phyloP scores from a whole-genome alignment of 2,113 vertebrate genomes.

The Tringa solitaria region DNA sequence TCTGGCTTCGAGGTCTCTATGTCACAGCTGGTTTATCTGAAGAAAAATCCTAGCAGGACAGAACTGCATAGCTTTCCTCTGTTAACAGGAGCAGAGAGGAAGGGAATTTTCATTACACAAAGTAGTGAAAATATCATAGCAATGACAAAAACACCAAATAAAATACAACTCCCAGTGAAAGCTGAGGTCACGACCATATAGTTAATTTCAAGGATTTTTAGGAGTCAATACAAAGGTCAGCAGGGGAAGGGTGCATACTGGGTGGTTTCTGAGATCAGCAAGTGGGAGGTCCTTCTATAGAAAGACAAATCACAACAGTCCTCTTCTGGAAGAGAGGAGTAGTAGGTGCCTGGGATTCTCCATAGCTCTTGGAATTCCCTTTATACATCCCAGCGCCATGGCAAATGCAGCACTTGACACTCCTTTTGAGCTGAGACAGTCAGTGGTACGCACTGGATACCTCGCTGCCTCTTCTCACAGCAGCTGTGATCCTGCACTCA shows the following conservation, averaged over 20 bases:
- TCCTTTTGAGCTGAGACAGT: too few species aligned
- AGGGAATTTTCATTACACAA: not conserved
- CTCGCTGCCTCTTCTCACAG: too few species aligned
- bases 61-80: constrained; percentile 71
- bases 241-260: not conserved
- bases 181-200: not conserved
- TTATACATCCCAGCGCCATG: too few species aligned
- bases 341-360: not conserved
- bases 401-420: too few species aligned
- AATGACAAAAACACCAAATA: not conserved
- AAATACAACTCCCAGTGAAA: not conserved
- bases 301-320: not conserved
- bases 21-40: constrained; percentile 74
- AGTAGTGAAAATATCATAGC: constrained; percentile 10
- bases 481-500: too few species aligned
- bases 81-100: constrained; percentile 57
- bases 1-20: constrained; percentile 43
- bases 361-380: too few species aligned
- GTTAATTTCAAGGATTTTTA: not conserved
- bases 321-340: not conserved
- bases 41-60: constrained; percentile 75
- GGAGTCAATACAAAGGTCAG: not conserved
- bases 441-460: too few species aligned
- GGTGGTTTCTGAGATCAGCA: not conserved
- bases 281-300: not conserved